phyloP scores from a whole-genome alignment of 2,888 invertebrate genomes.

The Hyposoter dolosus region DNA sequence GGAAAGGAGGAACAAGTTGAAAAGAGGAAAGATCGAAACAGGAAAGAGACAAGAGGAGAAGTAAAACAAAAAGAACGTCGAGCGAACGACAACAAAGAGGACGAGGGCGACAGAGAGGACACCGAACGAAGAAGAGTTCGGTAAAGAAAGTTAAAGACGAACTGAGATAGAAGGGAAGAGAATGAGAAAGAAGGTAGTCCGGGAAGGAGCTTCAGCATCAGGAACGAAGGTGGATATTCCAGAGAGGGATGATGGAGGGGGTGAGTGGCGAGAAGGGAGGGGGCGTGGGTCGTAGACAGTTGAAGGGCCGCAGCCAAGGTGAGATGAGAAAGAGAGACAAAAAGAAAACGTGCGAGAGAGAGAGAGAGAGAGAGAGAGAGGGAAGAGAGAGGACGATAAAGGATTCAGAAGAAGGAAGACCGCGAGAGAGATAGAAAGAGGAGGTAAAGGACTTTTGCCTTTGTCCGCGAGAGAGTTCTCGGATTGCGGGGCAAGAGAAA shows the following conservation, averaged over 20 bases:
- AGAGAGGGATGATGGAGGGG: slow-evolving; percentile 70
- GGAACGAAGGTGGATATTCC: slow-evolving; percentile 35
- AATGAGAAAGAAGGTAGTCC: slow-evolving; percentile 58
- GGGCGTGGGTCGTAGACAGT: slow-evolving; percentile 84
- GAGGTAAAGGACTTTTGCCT: slow-evolving; percentile 77
- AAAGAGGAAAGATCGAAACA: slow-evolving; percentile 58
- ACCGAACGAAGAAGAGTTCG: slow-evolving; percentile 38
- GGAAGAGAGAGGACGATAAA: slow-evolving; percentile 63
- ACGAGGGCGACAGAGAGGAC: slow-evolving; percentile 8
- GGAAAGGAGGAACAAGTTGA: slow-evolving; percentile 69
- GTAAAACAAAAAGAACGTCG: slow-evolving; percentile 49
- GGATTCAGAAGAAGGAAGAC: slow-evolving; percentile 49
- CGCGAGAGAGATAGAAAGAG: slow-evolving; percentile 61
- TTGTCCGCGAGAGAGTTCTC: slow-evolving; percentile 72
- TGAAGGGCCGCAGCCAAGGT: slow-evolving; percentile 85
- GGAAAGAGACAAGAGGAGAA: slow-evolving; percentile 22
- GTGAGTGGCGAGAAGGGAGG: slow-evolving; percentile 77
- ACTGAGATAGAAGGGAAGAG: slow-evolving; percentile 48
- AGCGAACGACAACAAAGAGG: slow-evolving; percentile 1
- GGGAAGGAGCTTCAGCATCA: slow-evolving; percentile 43
- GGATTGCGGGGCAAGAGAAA: slow-evolving; percentile 51
- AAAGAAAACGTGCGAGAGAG: slow-evolving; percentile 22
- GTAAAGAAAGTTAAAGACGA: slow-evolving; percentile 32
- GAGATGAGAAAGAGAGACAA: slow-evolving; percentile 76
- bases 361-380: slow-evolving; percentile 49